Base-by-base conservation (phyloP, 2,113 vertebrate species). In the Anolis carolinensis region DNA sequence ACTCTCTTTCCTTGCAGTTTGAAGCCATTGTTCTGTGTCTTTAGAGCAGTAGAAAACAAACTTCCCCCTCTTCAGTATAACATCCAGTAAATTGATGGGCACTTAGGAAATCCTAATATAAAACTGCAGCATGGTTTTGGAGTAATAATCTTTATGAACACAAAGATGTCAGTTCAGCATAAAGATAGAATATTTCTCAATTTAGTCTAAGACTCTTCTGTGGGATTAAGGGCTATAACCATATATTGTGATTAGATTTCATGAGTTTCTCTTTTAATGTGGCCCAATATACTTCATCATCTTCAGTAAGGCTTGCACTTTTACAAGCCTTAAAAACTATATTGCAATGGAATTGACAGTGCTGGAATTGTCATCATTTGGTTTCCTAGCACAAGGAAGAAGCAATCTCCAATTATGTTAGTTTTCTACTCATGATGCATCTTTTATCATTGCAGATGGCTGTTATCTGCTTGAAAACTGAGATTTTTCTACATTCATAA, bases 131-230 rank as follows among this genome's bases (percentile, higher is more conserved):
- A 27, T 52, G 68, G 44, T 2, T 59, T 4, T 59, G 70, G 27
- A 72, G 48, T 21, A 27, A 59, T 82, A 59, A 52, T 55, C 50
- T 55, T 27, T 18, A 59, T 32, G 34, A 72, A 72, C 7, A 27
- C 50, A 13, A 20, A 83, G 18, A 62, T 59, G 32, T 25, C 30
- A 59, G 18, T 55, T 88, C 68, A 85, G 87, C 81, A 76, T 34
- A 71, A 82, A 84, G 55, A 2, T 6, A 11, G 5, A 20, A 48
- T 55, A 2, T 11, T 62, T 16, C 5, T 50, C 63, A 76, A 32
- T 16, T 27, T 18, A 48, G 3, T 48, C 90, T 2, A 0, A 0
- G 1, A n/a, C 5, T 4, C 21, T 8, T 39, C 65, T 87, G 59
- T 0, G 2, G 10, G 44, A 50, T 7, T 5, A 1, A 73, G n/a